Evolutionary conservation across 2,888 invertebrate genomes (phyloP).

Genomic region (Plagodis pulveraria): DNA sequence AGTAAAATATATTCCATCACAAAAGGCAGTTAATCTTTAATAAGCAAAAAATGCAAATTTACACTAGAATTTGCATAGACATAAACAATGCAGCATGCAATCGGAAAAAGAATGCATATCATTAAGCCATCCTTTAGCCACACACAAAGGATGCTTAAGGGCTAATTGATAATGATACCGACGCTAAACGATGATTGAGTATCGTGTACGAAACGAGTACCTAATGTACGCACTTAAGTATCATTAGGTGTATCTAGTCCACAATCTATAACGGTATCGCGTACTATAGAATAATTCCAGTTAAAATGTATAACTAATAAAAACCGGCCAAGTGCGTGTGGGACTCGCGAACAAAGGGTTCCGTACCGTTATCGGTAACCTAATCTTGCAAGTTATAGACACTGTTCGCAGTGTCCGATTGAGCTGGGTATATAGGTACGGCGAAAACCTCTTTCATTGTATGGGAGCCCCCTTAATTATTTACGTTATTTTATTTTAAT

Average conservation of each 20-base stretch:
- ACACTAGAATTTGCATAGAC: conserved; percentile 21
- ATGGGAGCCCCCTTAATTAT: no score
- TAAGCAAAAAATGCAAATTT: conserved; percentile 24
- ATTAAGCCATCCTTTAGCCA: conserved; percentile 34
- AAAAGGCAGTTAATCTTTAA: conserved; percentile 22
- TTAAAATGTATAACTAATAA: no score
- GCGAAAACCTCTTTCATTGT: no score
- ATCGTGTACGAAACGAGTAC: conserved; percentile 4
- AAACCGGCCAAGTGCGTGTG: no score
- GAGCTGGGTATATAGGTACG: no score
- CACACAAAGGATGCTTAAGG: conserved; percentile 32
- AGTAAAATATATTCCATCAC: conserved; percentile 9
- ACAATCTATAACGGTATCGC: background rate
- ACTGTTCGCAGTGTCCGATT: no score
- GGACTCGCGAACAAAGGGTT: no score
- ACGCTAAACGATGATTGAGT: conserved; percentile 35
- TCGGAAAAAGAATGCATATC: conserved; percentile 16
- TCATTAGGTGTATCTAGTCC: background rate
- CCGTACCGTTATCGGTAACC: no score
- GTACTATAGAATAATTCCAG: no score
- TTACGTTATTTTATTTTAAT: no score
- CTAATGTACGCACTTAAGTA: background rate
- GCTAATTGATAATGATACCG: conserved; percentile 42
- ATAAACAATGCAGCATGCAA: conserved; percentile 27
- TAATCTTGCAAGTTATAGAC: no score